A percentile compares a stretch with the other conserved stretches of the same genome.
Conservation (phyloP, 2,888 invertebrate species). For the Zele albiditarsus region DNA sequence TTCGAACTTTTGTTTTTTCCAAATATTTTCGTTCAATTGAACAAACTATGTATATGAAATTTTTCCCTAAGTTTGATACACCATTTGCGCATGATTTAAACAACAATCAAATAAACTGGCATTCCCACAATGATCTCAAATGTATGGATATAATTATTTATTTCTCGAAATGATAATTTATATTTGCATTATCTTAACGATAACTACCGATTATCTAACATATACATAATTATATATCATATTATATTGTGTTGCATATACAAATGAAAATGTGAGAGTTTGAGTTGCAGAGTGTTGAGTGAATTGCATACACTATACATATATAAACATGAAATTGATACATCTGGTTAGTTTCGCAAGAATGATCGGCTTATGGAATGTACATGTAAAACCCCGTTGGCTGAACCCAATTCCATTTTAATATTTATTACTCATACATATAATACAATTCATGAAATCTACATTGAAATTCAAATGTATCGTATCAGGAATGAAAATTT, state of each 20-base stretch:
- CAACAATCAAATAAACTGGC: no score
- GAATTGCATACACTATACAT: conserved; percentile 7
- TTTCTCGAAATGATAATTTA: background rate
- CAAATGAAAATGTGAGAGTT: conserved; percentile 17
- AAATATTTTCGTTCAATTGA: no score
- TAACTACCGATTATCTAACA: background rate
- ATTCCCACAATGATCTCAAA: no score
- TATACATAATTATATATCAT: background rate
- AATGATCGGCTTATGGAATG: conserved; percentile 38
- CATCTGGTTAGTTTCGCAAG: conserved; percentile 54
- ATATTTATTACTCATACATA: background rate
- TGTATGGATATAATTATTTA: background rate
- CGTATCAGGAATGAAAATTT: background rate
- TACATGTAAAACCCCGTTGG: background rate
- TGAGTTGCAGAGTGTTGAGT: background rate
- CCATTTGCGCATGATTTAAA: no score
- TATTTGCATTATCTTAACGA: background rate
- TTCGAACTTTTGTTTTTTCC: no score
- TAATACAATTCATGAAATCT: background rate
- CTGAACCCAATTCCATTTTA: background rate
- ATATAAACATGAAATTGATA: conserved; percentile 44
- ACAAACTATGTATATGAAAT: no score
- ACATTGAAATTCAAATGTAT: background rate
- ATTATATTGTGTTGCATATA: background rate
- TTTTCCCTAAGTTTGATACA: no score